phyloP scores from a whole-genome alignment of 2,888 invertebrate species.

The Caenorhabditis sp. region DNA sequence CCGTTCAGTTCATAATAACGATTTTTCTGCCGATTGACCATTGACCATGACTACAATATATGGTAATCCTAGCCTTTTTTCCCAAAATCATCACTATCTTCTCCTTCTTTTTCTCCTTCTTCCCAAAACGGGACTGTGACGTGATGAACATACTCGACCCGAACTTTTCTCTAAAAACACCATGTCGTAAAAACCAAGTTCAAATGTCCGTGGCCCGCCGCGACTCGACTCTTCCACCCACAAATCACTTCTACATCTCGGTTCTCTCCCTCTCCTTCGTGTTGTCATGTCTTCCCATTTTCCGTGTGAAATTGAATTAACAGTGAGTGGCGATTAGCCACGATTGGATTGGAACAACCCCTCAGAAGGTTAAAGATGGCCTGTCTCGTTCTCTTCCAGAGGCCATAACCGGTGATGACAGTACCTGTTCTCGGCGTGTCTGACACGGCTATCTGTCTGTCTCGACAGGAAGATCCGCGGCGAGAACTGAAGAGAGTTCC shows the following conservation, averaged over 20 bases:
- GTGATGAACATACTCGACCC: background rate
- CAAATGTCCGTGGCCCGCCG: no score
- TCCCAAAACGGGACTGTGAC: background rate
- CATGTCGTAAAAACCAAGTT: slow-evolving; percentile 27
- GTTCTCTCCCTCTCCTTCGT: background rate
- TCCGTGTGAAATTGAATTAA: slow-evolving; percentile 22
- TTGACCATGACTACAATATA: no score
- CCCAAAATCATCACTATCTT: no score
- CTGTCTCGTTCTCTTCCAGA: background rate
- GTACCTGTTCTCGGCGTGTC: slow-evolving; percentile 14
- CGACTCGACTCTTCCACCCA: slow-evolving; percentile 9
- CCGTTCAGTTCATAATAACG: no score
- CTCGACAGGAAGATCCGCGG: background rate
- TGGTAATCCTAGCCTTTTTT: no score
- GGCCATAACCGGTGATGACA: background rate
- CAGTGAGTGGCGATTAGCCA: slow-evolving; percentile 30
- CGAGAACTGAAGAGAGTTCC: background rate
- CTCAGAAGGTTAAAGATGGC: slow-evolving; percentile 26
- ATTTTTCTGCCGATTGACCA: no score
- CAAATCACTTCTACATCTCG: slow-evolving; percentile 31
- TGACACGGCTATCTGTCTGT: slow-evolving; percentile 38
- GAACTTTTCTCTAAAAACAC: slow-evolving; percentile 30
- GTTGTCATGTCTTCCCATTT: background rate
- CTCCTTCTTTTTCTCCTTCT: no score
- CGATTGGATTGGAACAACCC: slow-evolving; percentile 21